Conservation (phyloP, 2,113 vertebrate species). For the Tetraodon nigroviridis region DNA sequence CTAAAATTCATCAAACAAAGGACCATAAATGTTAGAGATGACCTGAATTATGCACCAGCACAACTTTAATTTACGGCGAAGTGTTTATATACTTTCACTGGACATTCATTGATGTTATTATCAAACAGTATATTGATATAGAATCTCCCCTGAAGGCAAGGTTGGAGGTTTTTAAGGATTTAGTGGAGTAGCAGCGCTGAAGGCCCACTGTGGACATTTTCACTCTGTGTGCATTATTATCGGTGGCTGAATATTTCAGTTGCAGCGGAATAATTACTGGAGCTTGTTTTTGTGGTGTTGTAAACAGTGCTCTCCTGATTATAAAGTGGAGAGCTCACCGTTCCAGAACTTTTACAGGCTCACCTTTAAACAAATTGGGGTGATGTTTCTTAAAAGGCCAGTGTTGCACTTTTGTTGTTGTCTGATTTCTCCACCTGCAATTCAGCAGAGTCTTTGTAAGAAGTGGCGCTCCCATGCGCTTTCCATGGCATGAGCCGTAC, state of each 20-base stretch:
- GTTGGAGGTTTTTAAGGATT: constrained; percentile 68
- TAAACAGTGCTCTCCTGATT: constrained; percentile 14
- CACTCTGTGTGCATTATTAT: constrained; percentile 24
- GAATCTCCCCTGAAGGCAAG: constrained; percentile 64
- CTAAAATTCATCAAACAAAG: no score
- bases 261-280: background rate
- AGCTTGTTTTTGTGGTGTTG: constrained; percentile 14
- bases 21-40: no score
- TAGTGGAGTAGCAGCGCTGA: no score
- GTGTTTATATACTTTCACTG: no score
- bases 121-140: background rate
- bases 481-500: constrained; percentile 74
- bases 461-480: constrained; percentile 61
- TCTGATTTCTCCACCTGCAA: constrained; percentile 63
- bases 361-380: constrained; percentile 71
- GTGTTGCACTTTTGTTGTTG: constrained; percentile 68
- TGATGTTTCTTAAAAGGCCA: constrained; percentile 65
- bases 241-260: constrained; percentile 8
- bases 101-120: no score
- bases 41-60: no score
- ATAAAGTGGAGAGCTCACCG: constrained; percentile 30
- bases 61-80: no score
- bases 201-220: constrained; percentile 20
- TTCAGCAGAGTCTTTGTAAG: constrained; percentile 71
- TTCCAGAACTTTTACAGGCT: constrained; percentile 37